Evolutionary conservation across 2,888 invertebrate species (phyloP).

Genomic region (Diarsia mendica): DNA sequence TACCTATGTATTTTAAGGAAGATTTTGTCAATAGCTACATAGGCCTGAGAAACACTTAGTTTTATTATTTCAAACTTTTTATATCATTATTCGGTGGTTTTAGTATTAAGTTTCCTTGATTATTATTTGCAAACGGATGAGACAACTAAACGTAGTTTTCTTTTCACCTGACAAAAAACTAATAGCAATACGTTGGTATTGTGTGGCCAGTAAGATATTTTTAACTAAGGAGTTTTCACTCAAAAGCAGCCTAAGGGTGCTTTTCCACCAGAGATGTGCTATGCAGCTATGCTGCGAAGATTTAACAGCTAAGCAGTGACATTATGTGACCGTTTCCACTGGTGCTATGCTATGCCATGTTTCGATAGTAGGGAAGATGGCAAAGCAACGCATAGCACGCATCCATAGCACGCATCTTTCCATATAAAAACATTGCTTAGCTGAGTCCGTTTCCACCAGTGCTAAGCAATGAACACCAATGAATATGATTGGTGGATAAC

Average conservation of each 20-base stretch:
- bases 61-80: neutral
- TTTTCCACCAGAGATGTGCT: too few relatives aligned
- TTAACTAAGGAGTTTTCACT: constrained; percentile 11
- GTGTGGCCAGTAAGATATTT: constrained; percentile 1
- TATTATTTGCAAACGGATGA: neutral
- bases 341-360: too few relatives aligned
- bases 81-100: neutral
- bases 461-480: too few relatives aligned
- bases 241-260: neutral
- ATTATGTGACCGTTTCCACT: too few relatives aligned
- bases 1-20: neutral
- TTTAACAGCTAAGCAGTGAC: too few relatives aligned
- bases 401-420: too few relatives aligned
- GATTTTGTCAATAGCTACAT: neutral
- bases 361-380: too few relatives aligned
- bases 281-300: too few relatives aligned
- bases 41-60: neutral
- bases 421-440: too few relatives aligned
- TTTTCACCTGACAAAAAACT: constrained; percentile 15
- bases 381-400: too few relatives aligned
- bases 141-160: constrained; percentile 48
- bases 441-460: too few relatives aligned
- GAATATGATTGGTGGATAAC: too few relatives aligned
- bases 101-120: neutral
- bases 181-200: constrained; percentile 24